phyloP scores from a whole-genome alignment of 2,113 vertebrate species.

The Podocnemis expansa region DNA sequence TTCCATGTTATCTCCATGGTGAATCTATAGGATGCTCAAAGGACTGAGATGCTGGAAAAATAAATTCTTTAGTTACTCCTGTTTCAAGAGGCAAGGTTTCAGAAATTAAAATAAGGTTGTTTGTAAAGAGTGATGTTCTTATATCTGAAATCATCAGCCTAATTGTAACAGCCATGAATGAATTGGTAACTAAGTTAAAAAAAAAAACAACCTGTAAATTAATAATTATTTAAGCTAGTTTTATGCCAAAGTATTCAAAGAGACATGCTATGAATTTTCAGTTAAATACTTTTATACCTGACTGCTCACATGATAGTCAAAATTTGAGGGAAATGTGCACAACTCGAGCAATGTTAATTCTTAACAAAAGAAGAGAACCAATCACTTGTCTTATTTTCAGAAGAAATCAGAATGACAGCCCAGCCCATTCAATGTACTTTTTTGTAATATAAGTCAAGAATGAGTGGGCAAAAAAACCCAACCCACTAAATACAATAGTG shows the following conservation, averaged over 20 bases:
- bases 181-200: slow-evolving; percentile 39
- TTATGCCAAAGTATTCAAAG: slow-evolving; percentile 42
- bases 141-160: background rate
- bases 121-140: background rate
- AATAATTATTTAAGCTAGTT: slow-evolving; percentile 22
- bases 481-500: background rate
- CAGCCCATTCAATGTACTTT: background rate
- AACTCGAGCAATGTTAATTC: background rate
- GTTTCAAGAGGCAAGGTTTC: background rate
- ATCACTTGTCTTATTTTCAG: background rate
- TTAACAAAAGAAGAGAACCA: background rate
- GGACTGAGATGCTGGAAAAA: background rate
- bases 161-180: slow-evolving; percentile 38
- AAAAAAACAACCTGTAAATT: slow-evolving; percentile 20
- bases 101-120: background rate
- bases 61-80: background rate
- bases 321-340: background rate
- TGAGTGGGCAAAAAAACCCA: background rate
- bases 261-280: slow-evolving; percentile 7
- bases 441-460: background rate
- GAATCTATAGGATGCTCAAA: background rate
- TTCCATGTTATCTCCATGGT: background rate
- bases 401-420: background rate
- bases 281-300: slow-evolving; percentile 18
- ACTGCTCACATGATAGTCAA: slow-evolving; percentile 5